phyloP scores from a whole-genome alignment of 2,113 vertebrate species.

The Onychostruthus taczanowskii region DNA sequence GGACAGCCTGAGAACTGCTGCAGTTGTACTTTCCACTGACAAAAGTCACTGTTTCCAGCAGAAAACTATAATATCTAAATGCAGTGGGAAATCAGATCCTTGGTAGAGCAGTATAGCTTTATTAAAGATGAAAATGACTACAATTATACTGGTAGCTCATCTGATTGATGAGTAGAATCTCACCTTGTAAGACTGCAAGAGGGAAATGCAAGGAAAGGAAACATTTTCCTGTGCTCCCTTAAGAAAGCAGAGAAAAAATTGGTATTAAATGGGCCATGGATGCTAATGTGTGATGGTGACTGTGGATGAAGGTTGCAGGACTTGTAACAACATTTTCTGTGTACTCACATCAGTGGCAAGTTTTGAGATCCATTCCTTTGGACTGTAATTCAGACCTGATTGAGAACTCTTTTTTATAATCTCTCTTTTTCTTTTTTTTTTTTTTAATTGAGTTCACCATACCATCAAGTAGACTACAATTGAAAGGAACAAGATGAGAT shows the following conservation, averaged over 20 bases:
- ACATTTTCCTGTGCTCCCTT: accelerated
- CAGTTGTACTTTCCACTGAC: neutral
- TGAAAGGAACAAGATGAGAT: neutral
- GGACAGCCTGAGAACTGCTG: neutral
- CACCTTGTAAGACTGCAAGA: neutral
- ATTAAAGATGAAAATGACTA: neutral
- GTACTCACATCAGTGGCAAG: neutral
- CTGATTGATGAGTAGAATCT: neutral
- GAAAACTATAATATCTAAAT: neutral
- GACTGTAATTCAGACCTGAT: neutral
- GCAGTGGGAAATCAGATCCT: neutral
- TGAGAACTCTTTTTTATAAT: neutral
- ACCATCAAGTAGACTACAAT: neutral
- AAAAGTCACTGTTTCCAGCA: neutral
- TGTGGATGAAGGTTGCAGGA: neutral
- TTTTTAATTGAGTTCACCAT: neutral
- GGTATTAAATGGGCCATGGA: neutral
- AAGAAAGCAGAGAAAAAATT: neutral
- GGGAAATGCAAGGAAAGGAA: neutral
- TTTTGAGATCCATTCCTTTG: neutral
- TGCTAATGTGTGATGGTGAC: neutral
- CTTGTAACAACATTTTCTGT: neutral
- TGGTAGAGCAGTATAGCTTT: neutral
- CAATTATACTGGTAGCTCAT: neutral
- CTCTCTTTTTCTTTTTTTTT: neutral